Evolutionary conservation across 2,113 vertebrate species (phyloP), one percentile per base, ranked within the genome.

Genomic region (Ifrita kowaldi): DNA sequence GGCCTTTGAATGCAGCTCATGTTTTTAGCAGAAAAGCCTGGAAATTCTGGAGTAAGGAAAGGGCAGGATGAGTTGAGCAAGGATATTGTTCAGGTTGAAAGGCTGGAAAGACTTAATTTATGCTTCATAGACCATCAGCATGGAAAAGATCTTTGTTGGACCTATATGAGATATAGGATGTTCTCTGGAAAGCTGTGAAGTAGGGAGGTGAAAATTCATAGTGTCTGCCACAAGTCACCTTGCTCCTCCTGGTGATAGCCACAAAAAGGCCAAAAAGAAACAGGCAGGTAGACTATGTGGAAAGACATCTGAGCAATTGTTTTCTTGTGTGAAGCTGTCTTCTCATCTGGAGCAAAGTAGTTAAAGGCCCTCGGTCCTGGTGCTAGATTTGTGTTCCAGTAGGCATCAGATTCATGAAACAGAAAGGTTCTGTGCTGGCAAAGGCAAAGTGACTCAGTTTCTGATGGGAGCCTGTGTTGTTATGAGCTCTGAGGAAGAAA

Each of bases 341-440:
- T 68, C 53, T 97, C 84, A 84, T 47, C 65, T 93, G 52, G 12
- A 5, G 3, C 35, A 79, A 57, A 80, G 47, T 2, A 59, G 27
- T 41, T 84, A 63, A 86, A 87, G 56, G 26, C 24, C 33, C 9
- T 84, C 49, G 71, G 42, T 86, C 41, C 26, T 85, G 57, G 16
- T 35, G 23, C 87, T 46, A 91, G 76, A 84, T 97, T 96, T 91
- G 33, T 81, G 70, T 96, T 74, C 56, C 73, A 62, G 59, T n/a
- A 60, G 65, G 83, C 67, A 87, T 35, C 82, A 85, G 86, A 75
- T 47, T 70, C 93, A 93, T 84, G 92, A 92, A 97, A 95, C 49
- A 89, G 78, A 94, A 97, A 91, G 79, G 4, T 82, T 92, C 24
- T 28, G 67, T 82, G 30, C 16, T 60, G 46, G 35, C 44, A 78